Evolutionary conservation across 1,140 invertebrate species (phyloP).

Genomic region (Halesus radiatus): DNA sequence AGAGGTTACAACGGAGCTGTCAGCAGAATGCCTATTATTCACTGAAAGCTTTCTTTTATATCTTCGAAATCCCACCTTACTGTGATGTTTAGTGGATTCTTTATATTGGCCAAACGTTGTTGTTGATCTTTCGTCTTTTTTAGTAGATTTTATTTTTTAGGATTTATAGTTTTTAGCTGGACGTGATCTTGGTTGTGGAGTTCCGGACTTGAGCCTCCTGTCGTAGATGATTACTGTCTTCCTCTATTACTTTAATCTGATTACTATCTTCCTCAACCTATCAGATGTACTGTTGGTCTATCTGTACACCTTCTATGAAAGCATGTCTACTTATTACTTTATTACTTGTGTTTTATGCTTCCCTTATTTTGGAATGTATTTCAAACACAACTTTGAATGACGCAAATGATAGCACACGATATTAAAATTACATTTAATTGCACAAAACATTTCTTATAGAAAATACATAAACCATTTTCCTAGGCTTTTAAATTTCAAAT

Average conservation of each 20-base stretch:
- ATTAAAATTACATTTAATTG: conserved; percentile 2
- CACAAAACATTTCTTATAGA: conserved; percentile 11
- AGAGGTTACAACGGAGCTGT: too few species aligned
- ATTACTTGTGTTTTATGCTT: conserved; percentile 3
- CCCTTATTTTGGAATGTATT: not conserved
- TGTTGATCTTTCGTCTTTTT: conserved; percentile 41
- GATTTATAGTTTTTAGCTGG: conserved; percentile 47
- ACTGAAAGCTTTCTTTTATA: conserved; percentile 49
- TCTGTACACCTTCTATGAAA: conserved; percentile 5
- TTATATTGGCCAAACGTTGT: conserved; percentile 47
- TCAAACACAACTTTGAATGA: conserved; percentile 24
- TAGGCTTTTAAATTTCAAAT: not conserved
- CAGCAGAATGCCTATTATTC: not conserved
- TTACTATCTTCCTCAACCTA: not conserved
- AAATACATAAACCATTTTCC: not conserved
- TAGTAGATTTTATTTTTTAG: conserved; percentile 48
- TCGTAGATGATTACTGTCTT: conserved; percentile 39
- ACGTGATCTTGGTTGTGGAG: conserved; percentile 42
- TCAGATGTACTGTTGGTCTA: conserved; percentile 8
- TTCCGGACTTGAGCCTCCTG: conserved; percentile 43
- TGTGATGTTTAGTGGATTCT: conserved; percentile 53
- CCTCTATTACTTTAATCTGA: conserved; percentile 21
- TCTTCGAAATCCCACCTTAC: conserved; percentile 51
- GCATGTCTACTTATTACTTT: conserved; percentile 22
- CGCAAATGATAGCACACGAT: conserved; percentile 20